phyloP scores from a whole-genome alignment of 2,797 vertebrate species.

The Pteronotus mesoamericanus region DNA sequence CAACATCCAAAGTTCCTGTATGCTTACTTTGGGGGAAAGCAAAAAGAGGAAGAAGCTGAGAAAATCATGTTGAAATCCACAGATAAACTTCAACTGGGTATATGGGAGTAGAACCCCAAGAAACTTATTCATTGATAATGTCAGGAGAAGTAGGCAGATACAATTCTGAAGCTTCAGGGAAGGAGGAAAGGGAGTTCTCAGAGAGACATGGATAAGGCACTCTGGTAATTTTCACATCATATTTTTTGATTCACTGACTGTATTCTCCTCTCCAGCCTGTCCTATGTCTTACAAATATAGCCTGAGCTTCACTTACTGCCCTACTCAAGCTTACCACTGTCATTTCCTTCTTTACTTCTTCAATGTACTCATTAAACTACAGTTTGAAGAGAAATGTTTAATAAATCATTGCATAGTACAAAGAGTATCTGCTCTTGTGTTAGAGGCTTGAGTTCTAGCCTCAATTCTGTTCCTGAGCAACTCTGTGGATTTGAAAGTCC shows the following conservation, averaged over 20 bases:
- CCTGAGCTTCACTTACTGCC: neutral
- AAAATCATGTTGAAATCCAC: neutral
- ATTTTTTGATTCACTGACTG: neutral
- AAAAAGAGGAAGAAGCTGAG: neutral
- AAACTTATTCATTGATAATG: neutral
- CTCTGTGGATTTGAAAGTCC: neutral
- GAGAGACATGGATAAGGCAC: neutral
- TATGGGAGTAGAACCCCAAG: neutral
- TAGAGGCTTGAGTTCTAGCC: neutral
- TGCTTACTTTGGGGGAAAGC: neutral
- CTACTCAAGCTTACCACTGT: neutral
- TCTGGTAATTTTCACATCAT: neutral
- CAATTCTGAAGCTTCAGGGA: neutral
- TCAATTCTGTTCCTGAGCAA: neutral
- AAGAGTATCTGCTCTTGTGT: neutral
- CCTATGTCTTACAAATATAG: neutral
- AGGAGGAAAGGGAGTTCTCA: neutral
- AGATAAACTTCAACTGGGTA: neutral
- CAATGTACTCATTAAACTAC: neutral
- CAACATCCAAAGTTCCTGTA: neutral
- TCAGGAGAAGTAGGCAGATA: neutral
- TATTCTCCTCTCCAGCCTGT: neutral
- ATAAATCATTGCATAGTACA: neutral
- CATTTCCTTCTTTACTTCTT: neutral
- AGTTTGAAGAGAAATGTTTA: neutral